Base-by-base conservation (phyloP, 2,797 vertebrate species). In the Acrossocheilus fasciatus region DNA sequence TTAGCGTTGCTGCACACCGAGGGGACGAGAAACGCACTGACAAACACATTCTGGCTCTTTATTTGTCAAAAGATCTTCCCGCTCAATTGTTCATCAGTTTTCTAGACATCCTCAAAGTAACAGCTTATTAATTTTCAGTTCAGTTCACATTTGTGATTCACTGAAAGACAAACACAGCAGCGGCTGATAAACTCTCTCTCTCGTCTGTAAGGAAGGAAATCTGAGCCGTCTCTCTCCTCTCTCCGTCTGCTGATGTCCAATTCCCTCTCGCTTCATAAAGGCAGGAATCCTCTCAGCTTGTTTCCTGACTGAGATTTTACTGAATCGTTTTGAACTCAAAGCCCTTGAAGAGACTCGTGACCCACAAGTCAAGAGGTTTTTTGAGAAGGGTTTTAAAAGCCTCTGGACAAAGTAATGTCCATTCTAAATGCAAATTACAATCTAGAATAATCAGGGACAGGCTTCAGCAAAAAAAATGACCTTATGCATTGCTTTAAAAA, bases 381-480 rank as follows among this genome's bases (percentile, higher is more conserved):
- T 18, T 3, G 15, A 45, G 23, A 17, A 59, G 8, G 43, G 57
- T 79, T 45, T n/a, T 39, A 78, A 59, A 59, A 62, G 54, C 34
- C 76, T 62, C 23, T 62, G 54, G 76, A 81, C 11, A 36, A 14
- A 81, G 43, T 68, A 81, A 81, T 81, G 79, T 81, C 62, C 79
- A 2, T 68, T 81, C 62, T 68, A 81, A 50, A 81, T 68, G 79
- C 59, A 81, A 81, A 81, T 68, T 36, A 81, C 14, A 11, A 80
- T 80, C 57, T 64, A 34, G 57, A 80, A 64, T 68, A 68, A 81
- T 81, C 79, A 68, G 41, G 5, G 9, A 20, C 77, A 50, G 26
- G 18, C 30, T 81, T 81, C 62, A n/a, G 30, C 62, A 36, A 12
- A 34, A 30, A 54, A 36, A 47, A 50, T 2, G 18, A 50, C n/a